phyloP scores from a whole-genome alignment of 2,888 invertebrate species.

The Catocala sponsa region DNA sequence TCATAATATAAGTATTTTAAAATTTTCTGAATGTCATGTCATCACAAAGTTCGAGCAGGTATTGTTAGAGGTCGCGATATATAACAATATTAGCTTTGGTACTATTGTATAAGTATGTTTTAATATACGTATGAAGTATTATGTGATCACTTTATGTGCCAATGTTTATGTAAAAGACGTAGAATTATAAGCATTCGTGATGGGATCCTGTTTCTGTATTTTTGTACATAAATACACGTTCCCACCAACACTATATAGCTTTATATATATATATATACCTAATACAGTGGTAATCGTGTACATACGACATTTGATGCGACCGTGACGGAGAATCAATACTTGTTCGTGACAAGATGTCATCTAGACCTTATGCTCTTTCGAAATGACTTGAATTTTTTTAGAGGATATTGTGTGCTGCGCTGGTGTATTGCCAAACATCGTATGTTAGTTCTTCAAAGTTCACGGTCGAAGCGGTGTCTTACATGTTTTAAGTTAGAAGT shows the following conservation, averaged over 20 bases:
- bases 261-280: constrained; percentile 26
- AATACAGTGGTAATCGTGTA: constrained; percentile 13
- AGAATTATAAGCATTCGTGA: constrained; percentile 58
- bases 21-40: no score
- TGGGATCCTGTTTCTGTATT: constrained; percentile 62
- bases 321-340: constrained; percentile 8
- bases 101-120: constrained; percentile 58
- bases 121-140: constrained; percentile 70
- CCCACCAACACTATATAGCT: constrained; percentile 39
- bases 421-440: no score
- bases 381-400: no score
- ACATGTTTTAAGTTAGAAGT: no score
- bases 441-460: no score
- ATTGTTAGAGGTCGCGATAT: constrained; percentile 26
- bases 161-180: constrained; percentile 80
- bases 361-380: no score
- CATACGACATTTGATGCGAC: constrained; percentile 2
- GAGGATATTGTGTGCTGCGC: no score
- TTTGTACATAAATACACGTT: constrained; percentile 36
- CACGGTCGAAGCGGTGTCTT: no score
- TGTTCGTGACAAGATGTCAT: neutral
- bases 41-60: no score
- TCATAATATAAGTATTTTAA: no score
- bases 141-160: constrained; percentile 84
- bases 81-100: constrained; percentile 68